Evolutionary conservation across 2,888 invertebrate genomes (phyloP).

Genomic region (Apamea monoglypha): DNA sequence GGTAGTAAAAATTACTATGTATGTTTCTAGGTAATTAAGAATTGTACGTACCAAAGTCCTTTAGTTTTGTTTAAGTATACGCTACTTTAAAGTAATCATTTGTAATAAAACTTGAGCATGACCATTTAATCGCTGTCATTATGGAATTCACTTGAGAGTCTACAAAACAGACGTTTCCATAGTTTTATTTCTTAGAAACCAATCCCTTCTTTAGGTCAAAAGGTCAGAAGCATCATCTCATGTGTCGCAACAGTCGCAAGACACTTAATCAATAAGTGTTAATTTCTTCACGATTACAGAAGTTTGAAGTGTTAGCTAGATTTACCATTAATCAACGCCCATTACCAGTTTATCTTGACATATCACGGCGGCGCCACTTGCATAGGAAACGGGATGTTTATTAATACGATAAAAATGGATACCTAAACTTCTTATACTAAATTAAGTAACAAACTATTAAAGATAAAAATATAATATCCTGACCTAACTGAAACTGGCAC

Average conservation of each 20-base stretch:
- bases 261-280: constrained; percentile 56
- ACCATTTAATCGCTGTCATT: not conserved
- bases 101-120: not conserved
- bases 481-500: not conserved
- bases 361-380: not conserved
- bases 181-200: constrained; percentile 3
- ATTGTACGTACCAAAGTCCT: not conserved
- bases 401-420: not conserved
- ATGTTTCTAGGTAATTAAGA: not conserved
- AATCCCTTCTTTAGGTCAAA: constrained; percentile 8
- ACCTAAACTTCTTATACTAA: not conserved
- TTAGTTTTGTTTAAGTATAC: not conserved
- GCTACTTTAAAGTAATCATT: not conserved
- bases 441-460: not conserved
- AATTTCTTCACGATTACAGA: constrained; percentile 63
- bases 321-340: constrained; percentile 75
- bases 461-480: not conserved
- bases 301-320: constrained; percentile 57
- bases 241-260: constrained; percentile 53
- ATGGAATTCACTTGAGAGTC: not conserved
- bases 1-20: not conserved
- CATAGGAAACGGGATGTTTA: not conserved
- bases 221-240: constrained; percentile 35
- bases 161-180: constrained; percentile 24
- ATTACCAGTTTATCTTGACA: constrained; percentile 19